Evolutionary conservation across 2,797 vertebrate species (phyloP).

Genomic region (Brachyrhaphis roseni): DNA sequence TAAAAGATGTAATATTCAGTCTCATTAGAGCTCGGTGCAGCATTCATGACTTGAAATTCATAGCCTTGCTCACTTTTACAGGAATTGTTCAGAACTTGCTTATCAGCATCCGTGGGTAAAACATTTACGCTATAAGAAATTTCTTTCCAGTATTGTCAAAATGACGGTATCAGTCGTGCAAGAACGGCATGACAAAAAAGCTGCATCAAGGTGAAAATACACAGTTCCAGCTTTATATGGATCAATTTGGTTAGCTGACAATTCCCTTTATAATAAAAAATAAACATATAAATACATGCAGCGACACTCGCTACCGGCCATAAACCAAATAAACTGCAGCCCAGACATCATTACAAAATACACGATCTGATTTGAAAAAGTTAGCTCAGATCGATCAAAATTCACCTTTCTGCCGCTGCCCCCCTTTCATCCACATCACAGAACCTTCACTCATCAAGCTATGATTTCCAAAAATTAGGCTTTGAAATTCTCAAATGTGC

Average conservation of each 20-base stretch:
- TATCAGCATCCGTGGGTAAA: background rate
- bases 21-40: slow-evolving; percentile 26
- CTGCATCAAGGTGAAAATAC: slow-evolving; percentile 14
- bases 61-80: background rate
- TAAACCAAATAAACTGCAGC: slow-evolving; percentile 26
- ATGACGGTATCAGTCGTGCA: background rate
- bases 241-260: slow-evolving; percentile 63
- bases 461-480: background rate
- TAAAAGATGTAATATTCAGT: slow-evolving; percentile 2
- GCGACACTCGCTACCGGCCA: slow-evolving; percentile 31
- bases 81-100: background rate
- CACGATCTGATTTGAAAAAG: slow-evolving; percentile 15
- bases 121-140: background rate
- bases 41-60: slow-evolving; percentile 6
- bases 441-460: slow-evolving; percentile 10
- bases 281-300: slow-evolving; percentile 56
- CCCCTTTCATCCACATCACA: slow-evolving; percentile 24
- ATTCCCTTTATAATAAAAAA: slow-evolving; percentile 69
- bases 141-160: background rate
- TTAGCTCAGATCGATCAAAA: slow-evolving; percentile 18
- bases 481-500: background rate
- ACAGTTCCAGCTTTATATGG: slow-evolving; percentile 18
- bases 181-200: background rate
- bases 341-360: slow-evolving; percentile 29
- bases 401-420: slow-evolving; percentile 30